Percentiles rank a stretch among this genome's conserved stretches.
Conservation (phyloP, 2,113 vertebrate species). For the Channa maculata region DNA sequence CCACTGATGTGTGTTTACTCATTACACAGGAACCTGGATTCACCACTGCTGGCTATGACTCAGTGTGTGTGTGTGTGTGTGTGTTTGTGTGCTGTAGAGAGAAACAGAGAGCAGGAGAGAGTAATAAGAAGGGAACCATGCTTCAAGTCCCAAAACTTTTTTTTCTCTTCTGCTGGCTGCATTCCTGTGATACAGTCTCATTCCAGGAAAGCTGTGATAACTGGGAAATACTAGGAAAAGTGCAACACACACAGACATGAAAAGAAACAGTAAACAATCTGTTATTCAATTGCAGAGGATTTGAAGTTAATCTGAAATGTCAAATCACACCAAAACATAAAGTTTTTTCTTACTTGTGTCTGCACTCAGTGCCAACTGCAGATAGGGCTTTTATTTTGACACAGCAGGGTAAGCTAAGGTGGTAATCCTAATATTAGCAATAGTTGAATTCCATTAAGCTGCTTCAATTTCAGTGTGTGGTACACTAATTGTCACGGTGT, state of each 20-base stretch:
- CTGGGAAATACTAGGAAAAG: constrained; percentile 46
- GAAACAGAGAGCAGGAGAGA: constrained; percentile 9
- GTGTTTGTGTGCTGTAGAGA: constrained; percentile 13
- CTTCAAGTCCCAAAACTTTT: constrained; percentile 22
- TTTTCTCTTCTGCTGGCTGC: constrained; percentile 3
- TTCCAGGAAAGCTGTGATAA: constrained; percentile 45
- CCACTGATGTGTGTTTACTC: constrained; percentile 70
- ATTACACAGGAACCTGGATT: constrained; percentile 71
- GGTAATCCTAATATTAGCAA: constrained; percentile 4
- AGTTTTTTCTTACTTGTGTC: background rate
- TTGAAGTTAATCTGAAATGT: constrained; percentile 16
- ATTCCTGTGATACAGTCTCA: constrained; percentile 17
- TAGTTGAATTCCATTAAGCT: background rate
- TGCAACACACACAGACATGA: constrained; percentile 5
- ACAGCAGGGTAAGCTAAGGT: background rate
- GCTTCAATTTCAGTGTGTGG: background rate
- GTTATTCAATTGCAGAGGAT: background rate
- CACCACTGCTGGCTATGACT: constrained; percentile 12
- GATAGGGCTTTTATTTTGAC: background rate
- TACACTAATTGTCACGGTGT: too few species aligned
- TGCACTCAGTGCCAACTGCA: background rate
- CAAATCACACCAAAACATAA: background rate
- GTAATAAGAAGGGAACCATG: background rate
- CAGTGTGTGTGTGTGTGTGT: constrained; percentile 15
- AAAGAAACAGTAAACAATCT: constrained; percentile 4